phyloP scores from a whole-genome alignment of 2,888 invertebrate genomes.

The Rotaria socialis region DNA sequence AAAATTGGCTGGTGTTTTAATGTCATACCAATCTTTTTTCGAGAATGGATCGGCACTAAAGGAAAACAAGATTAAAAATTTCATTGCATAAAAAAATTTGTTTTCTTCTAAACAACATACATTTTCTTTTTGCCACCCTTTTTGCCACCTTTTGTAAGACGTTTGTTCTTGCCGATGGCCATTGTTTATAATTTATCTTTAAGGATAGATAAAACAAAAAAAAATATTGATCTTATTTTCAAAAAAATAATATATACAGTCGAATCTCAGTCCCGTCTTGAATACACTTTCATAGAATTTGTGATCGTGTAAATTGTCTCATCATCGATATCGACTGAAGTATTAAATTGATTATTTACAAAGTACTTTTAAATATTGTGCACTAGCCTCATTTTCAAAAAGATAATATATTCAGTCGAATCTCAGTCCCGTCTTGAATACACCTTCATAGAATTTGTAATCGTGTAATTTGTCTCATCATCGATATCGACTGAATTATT shows the following conservation, averaged over 20 bases:
- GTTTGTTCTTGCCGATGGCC: conserved; percentile 66
- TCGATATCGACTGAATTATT: background rate
- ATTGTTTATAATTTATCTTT: conserved; percentile 50
- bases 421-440: conserved; percentile 32
- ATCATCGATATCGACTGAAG: conserved; percentile 13
- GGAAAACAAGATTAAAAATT: conserved; percentile 50
- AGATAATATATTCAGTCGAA: background rate
- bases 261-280: conserved; percentile 24
- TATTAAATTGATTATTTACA: no score
- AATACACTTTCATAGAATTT: conserved; percentile 20
- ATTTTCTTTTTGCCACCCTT: conserved; percentile 99
- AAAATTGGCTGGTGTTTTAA: conserved; percentile 97
- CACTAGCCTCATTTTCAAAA: no score
- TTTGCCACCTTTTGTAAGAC: conserved; percentile 94
- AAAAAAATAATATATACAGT: background rate
- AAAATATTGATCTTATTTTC: no score
- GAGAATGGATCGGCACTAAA: conserved; percentile 92
- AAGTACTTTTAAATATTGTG: no score
- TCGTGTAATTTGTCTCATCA: background rate
- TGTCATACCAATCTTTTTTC: conserved; percentile 99
- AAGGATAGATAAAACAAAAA: background rate
- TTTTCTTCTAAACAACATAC: conserved; percentile 67
- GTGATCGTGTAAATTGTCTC: background rate
- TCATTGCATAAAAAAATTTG: background rate
- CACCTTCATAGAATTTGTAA: background rate